Evolutionary conservation across 1,140 invertebrate species (phyloP).

Genomic region (Pseudachorutes palmiensis): DNA sequence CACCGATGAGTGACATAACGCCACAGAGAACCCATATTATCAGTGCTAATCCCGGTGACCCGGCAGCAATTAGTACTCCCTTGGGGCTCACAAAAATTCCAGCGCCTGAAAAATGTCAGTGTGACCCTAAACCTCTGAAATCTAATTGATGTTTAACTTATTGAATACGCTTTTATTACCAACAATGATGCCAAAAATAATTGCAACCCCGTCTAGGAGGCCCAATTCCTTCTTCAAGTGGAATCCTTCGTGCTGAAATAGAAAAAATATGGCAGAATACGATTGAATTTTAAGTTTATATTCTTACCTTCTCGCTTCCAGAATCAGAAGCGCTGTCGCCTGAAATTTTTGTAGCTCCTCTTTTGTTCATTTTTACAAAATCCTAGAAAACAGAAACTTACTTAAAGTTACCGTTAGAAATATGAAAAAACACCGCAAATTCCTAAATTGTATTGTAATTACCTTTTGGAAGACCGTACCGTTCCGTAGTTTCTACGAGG

Average conservation of each 20-base stretch:
- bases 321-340: background rate
- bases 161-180: too few species aligned
- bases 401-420: too few species aligned
- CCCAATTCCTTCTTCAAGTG: constrained; percentile 69
- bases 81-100: constrained; percentile 90
- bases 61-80: constrained; percentile 78
- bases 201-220: constrained; percentile 72
- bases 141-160: background rate
- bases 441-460: too few species aligned
- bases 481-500: too few species aligned
- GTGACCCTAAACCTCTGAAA: background rate
- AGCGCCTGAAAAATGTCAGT: constrained; percentile 4
- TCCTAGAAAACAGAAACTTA: background rate
- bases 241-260: constrained; percentile 10
- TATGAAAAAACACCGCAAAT: too few species aligned
- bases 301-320: background rate
- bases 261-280: background rate
- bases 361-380: background rate
- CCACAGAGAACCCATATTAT: constrained; percentile 85
- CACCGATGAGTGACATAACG: constrained; percentile 71
- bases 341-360: background rate
- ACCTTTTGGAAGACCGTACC: background rate
- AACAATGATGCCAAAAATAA: constrained; percentile 81
- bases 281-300: background rate
- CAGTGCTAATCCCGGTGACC: constrained; percentile 76